Percentiles rank a stretch among this genome's conserved stretches.
Conservation (phyloP, 2,113 vertebrate genomes). For the Chlorodrepanis virens region DNA sequence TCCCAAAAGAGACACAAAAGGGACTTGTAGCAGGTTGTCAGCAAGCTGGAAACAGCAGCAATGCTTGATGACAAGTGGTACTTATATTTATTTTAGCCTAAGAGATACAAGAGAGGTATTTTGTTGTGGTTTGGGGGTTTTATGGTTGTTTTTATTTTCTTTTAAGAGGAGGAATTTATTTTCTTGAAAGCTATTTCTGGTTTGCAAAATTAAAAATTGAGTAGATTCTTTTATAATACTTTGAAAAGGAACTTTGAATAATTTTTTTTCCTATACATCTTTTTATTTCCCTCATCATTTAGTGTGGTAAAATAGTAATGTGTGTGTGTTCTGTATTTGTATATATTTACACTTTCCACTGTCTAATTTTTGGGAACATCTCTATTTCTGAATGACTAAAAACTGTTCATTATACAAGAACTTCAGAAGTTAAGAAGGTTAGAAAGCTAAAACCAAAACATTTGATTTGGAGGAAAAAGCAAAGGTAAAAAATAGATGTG, state of each 20-base stretch:
- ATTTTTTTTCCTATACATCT: not conserved
- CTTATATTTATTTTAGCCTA: slow-evolving; percentile 14
- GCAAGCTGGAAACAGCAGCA: not conserved
- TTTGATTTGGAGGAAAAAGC: not conserved
- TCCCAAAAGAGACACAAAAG: not conserved
- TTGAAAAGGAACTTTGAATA: not conserved
- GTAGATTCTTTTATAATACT: not conserved
- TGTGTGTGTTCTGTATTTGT: not conserved
- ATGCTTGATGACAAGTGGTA: not conserved
- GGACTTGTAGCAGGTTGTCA: not conserved
- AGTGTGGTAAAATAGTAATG: not conserved
- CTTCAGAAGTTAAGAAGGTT: not conserved
- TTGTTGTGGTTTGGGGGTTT: not conserved
- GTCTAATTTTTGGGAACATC: not conserved
- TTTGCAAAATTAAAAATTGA: not conserved
- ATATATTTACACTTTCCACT: not conserved
- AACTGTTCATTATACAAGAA: not conserved
- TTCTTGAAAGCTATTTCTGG: not conserved
- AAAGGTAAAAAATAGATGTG: not conserved
- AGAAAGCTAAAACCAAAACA: not conserved
- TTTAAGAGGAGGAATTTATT: not conserved
- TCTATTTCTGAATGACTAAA: not conserved
- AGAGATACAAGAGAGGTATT: not conserved
- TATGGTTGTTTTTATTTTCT: not conserved
- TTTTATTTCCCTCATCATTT: not conserved